Percentiles rank a stretch among this genome's conserved stretches.
Conservation (phyloP, 2,888 invertebrate species). For the Drymonia ruficornis region DNA sequence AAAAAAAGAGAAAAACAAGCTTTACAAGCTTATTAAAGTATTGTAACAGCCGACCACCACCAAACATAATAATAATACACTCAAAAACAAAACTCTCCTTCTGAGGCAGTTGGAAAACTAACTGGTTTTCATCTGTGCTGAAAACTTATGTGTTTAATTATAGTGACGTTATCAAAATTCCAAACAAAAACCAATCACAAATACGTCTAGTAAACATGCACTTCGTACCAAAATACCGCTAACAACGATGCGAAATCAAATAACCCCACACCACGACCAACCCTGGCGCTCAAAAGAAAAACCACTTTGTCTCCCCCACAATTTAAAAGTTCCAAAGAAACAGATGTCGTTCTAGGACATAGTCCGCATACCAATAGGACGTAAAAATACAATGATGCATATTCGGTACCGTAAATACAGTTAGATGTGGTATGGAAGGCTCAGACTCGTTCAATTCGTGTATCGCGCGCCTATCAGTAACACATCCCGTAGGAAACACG, state of each 20-base stretch:
- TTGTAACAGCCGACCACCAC: too few relatives aligned
- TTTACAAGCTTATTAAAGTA: too few relatives aligned
- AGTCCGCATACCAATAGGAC: slow-evolving; percentile 72
- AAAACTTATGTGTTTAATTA: not conserved
- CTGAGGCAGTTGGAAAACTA: too few relatives aligned
- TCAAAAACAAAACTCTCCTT: too few relatives aligned
- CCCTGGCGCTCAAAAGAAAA: slow-evolving; percentile 28
- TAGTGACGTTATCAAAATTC: too few relatives aligned
- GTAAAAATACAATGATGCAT: slow-evolving; percentile 73
- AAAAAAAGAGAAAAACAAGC: too few relatives aligned
- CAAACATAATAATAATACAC: too few relatives aligned
- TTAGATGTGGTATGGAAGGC: slow-evolving; percentile 50
- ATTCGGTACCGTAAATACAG: slow-evolving; percentile 66
- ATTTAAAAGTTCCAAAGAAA: slow-evolving; percentile 72
- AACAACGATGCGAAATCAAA: slow-evolving; percentile 39
- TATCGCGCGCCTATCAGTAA: slow-evolving; percentile 65
- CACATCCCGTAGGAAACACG: slow-evolving; percentile 76
- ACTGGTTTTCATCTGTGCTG: too few relatives aligned
- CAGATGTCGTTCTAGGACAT: slow-evolving; percentile 70
- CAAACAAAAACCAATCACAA: too few relatives aligned
- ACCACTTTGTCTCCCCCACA: slow-evolving; percentile 60
- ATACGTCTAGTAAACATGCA: slow-evolving; percentile 5
- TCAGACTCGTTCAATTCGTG: slow-evolving; percentile 55
- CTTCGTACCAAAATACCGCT: slow-evolving; percentile 13
- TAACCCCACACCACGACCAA: slow-evolving; percentile 32